Conservation (phyloP, 2,888 invertebrate species). For the Amblyjoppa proteus region DNA sequence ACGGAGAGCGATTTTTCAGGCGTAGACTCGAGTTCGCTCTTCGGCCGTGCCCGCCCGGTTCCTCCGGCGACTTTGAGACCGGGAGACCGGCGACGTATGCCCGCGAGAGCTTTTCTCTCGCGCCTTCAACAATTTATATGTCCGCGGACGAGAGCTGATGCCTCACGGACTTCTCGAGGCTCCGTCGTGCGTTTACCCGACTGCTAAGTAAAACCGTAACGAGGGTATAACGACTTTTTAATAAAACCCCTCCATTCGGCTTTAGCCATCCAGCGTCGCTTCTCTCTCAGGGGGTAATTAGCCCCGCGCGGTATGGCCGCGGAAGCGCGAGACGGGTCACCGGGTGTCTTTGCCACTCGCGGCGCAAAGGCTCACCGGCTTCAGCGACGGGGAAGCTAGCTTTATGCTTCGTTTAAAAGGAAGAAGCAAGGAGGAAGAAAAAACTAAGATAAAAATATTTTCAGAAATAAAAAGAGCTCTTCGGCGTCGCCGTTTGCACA, state of each 20-base stretch:
- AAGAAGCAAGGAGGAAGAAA: not conserved
- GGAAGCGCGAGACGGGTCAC: slow-evolving; percentile 53
- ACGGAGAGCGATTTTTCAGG: slow-evolving; percentile 63
- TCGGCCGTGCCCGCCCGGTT: not conserved
- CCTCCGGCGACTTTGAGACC: not conserved
- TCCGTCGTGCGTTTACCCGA: slow-evolving; percentile 35
- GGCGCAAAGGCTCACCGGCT: slow-evolving; percentile 8
- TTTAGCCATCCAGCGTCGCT: not conserved
- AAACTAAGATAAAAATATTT: not conserved
- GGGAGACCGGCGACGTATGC: not conserved
- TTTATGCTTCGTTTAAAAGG: slow-evolving; percentile 7
- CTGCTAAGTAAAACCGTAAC: slow-evolving; percentile 60
- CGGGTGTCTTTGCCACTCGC: slow-evolving; percentile 58
- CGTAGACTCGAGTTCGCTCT: slow-evolving; percentile 10
- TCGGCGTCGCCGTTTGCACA: not conserved
- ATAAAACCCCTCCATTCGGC: slow-evolving; percentile 45
- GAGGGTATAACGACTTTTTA: slow-evolving; percentile 67
- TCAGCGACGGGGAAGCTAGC: not conserved
- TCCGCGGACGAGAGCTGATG: not conserved
- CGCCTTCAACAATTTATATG: not conserved
- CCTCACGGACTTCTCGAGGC: slow-evolving; percentile 19
- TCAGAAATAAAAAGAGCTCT: not conserved
- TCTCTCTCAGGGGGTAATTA: slow-evolving; percentile 63
- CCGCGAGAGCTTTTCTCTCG: too few relatives aligned
- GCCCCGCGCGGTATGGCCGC: slow-evolving; percentile 34